Evolutionary conservation across 2,888 invertebrate genomes (phyloP), one percentile per base, ranked within the genome.

Genomic region (Cheilosia variabilis): DNA sequence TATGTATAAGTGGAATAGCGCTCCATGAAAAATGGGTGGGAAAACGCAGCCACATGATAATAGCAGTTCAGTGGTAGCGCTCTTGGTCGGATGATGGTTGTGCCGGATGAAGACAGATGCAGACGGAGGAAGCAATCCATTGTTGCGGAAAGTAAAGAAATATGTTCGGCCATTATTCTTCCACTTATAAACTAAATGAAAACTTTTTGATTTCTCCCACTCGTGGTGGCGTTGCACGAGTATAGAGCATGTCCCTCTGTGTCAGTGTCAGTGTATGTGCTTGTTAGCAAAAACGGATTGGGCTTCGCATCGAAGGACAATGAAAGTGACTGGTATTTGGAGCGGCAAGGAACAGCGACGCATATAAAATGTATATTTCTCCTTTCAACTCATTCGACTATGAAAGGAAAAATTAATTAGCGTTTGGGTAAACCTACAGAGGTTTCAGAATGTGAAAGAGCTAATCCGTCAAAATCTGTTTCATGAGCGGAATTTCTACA

Each of bases 131-230:
- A 72, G 52, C 71, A 65, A 71, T 78, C 53, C 80, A 73, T 80
- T 80, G 73, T 80, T 66, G 80, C 73, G 73, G 73, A 68, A 73
- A 80, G 73, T 68, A 80, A 80, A 73, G 80, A 80, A 80, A 80
- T 80, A 80, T 80, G 80, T 80, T 80, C 73, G 60, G 53, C 66
- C 80, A 80, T 80, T 80, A 80, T 80, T 80, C 80, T 73, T 73
- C 53, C 73, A 80, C 80, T 80, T 80, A 80, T 73, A 73, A 80
- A 80, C 73, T 80, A 73, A 80, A 80, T 73, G 80, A 80, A 68
- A 80, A 78, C 71, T 73, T 80, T 80, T 80, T 80, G 73, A 80
- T 80, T 80, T 73, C 66, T 65, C 45, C 65, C 37, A 37, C 53
- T 77, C 60, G 52, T 9, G 17, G 22, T 53, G 50, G 24, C 22